Evolutionary conservation across 1,140 invertebrate genomes (phyloP).

Genomic region (Zaprionus vittiger): DNA sequence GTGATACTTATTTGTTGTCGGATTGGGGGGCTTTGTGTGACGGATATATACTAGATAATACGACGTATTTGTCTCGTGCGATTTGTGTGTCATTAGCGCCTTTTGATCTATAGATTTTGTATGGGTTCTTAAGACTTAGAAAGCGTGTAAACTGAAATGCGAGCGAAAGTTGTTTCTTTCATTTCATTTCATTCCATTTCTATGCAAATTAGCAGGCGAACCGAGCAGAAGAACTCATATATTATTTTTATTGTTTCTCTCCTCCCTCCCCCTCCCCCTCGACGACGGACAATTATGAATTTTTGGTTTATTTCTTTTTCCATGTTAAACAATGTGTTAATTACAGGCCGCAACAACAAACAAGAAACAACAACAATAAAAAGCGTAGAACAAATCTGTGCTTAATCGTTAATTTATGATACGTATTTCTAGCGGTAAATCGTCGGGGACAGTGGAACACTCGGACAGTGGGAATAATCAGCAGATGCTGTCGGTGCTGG

Average conservation of each 20-base stretch:
- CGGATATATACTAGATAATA: background rate
- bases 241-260: conserved; percentile 26
- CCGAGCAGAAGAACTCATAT: conserved; percentile 27
- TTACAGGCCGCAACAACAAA: conserved; percentile 48
- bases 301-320: conserved; percentile 8
- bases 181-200: conserved; percentile 68
- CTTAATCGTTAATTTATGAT: conserved; percentile 82
- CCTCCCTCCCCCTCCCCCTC: too few relatives aligned
- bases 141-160: conserved; percentile 73
- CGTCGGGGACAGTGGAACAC: conserved; percentile 1
- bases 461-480: conserved; percentile 62
- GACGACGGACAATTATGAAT: conserved; percentile 7
- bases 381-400: conserved; percentile 74
- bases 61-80: background rate
- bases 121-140: conserved; percentile 63
- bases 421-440: conserved; percentile 74
- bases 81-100: conserved; percentile 52
- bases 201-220: conserved; percentile 67
- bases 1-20: background rate
- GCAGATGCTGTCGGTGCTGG: background rate
- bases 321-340: conserved; percentile 76
- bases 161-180: conserved; percentile 68
- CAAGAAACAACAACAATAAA: background rate
- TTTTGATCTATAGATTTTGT: conserved; percentile 53
- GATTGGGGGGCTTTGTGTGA: background rate